phyloP scores from a whole-genome alignment of 2,797 vertebrate species.

The Mus spretus region DNA sequence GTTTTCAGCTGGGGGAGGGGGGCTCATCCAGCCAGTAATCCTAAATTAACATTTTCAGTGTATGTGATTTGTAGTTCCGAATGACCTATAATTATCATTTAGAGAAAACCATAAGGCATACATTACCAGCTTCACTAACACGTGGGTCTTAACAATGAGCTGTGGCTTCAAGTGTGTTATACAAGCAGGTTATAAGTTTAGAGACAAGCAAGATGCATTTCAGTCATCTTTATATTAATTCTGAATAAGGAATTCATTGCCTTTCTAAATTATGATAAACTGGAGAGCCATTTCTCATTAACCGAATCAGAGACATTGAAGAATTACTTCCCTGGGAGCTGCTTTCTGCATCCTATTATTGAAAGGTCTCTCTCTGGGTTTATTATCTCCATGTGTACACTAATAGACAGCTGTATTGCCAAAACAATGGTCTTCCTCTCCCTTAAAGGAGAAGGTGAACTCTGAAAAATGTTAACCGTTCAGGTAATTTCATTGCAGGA shows the following conservation, averaged over 20 bases:
- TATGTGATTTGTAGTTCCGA: slow-evolving; percentile 80
- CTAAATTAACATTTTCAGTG: slow-evolving; percentile 84
- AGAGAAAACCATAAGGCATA: slow-evolving; percentile 81
- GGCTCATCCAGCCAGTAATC: slow-evolving; percentile 66
- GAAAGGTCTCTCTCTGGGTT: slow-evolving; percentile 6
- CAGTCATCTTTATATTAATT: slow-evolving; percentile 71
- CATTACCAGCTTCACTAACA: slow-evolving; percentile 63
- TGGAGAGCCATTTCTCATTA: slow-evolving; percentile 79
- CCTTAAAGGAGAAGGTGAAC: slow-evolving; percentile 84
- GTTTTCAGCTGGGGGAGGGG: not conserved
- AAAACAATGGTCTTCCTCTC: slow-evolving; percentile 76
- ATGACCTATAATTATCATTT: slow-evolving; percentile 80
- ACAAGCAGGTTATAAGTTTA: slow-evolving; percentile 79
- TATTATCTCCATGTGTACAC: slow-evolving; percentile 60
- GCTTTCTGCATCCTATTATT: slow-evolving; percentile 57
- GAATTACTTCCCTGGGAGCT: slow-evolving; percentile 74
- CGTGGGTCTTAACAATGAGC: slow-evolving; percentile 56
- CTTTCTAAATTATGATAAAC: slow-evolving; percentile 84
- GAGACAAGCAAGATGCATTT: slow-evolving; percentile 71
- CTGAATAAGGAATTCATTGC: slow-evolving; percentile 83
- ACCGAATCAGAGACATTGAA: slow-evolving; percentile 85
- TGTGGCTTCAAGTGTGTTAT: slow-evolving; percentile 65
- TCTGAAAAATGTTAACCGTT: slow-evolving; percentile 86
- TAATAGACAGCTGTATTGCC: slow-evolving; percentile 74
- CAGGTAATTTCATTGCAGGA: slow-evolving; percentile 88